These are phyloP conservation scores for Lapara coniferarum DNA, from an alignment of 2,888 invertebrate genomes.

Conservation along the genomic window DNA sequence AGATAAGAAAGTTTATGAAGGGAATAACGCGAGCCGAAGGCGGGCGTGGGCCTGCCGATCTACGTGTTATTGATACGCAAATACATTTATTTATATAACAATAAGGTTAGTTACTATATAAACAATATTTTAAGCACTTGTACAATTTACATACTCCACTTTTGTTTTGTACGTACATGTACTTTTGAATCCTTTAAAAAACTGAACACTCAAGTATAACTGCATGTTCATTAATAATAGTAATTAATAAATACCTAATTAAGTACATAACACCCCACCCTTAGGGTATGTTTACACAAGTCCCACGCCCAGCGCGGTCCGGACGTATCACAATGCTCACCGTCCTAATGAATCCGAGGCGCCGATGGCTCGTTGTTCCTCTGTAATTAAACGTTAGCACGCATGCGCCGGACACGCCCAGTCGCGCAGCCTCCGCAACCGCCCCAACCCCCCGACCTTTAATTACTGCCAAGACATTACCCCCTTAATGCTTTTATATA, in stretches of 20 bases:
- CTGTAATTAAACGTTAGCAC: conserved; percentile 73
- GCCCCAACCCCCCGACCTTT: conserved; percentile 56
- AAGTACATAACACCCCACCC: not conserved
- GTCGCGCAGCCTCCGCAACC: conserved; percentile 72
- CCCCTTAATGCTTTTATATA: conserved; percentile 76
- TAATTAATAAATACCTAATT: not conserved
- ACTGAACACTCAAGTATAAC: too few relatives aligned
- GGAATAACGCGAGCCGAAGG: conserved; percentile 58
- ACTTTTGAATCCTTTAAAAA: too few relatives aligned
- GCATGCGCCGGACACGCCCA: conserved; percentile 81
- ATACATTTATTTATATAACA: conserved; percentile 2
- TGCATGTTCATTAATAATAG: not conserved
- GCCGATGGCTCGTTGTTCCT: conserved; percentile 74
- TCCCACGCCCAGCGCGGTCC: conserved; percentile 36
- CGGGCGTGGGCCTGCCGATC: conserved; percentile 36
- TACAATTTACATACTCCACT: too few relatives aligned
- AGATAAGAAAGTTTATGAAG: conserved; percentile 74
- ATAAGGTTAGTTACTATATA: not conserved
- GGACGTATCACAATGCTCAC: conserved; percentile 47
- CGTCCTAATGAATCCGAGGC: conserved; percentile 75
- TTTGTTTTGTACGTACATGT: too few relatives aligned
- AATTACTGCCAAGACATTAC: conserved; percentile 82
- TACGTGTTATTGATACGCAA: conserved; percentile 30
- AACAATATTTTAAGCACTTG: not conserved
- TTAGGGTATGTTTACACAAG: not conserved